Conservation (phyloP, 2,888 invertebrate species). For the Thereva nobilitata region DNA sequence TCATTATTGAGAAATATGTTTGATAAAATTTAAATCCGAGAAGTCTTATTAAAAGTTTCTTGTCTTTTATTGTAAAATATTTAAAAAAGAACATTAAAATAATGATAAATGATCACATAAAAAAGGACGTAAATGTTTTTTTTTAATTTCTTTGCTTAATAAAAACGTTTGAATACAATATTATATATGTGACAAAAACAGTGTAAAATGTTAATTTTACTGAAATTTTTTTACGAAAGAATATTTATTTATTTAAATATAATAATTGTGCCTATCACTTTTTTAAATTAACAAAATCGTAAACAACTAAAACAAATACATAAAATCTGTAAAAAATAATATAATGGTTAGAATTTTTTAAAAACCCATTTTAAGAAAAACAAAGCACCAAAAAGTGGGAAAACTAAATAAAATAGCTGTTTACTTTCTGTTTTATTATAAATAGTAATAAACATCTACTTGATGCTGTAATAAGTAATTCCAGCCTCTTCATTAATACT, state of each 20-base stretch:
- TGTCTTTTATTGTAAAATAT: no score
- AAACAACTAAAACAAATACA: conserved; percentile 19
- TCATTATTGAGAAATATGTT: no score
- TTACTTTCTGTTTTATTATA: no score
- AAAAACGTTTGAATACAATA: conserved; percentile 13
- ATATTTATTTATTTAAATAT: no score
- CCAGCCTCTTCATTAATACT: no score
- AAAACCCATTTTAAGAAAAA: not conserved
- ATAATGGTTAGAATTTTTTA: conserved; percentile 4
- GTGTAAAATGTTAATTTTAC: conserved; percentile 19
- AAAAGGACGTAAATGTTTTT: conserved; percentile 23
- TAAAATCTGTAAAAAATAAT: conserved; percentile 25
- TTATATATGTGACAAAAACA: conserved; percentile 4
- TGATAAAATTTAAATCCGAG: no score
- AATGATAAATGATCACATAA: not conserved
- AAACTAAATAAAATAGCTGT: not conserved
- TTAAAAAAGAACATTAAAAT: no score
- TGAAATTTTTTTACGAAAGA: not conserved
- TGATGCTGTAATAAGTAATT: no score
- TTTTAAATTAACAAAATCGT: conserved; percentile 17
- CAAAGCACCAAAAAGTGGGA: not conserved
- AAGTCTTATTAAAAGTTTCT: no score
- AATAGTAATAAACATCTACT: no score
- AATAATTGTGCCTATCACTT: not conserved
- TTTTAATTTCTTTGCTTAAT: conserved; percentile 2